phyloP scores from a whole-genome alignment of 2,797 vertebrate species.

The Petrocephalus sullivani region DNA sequence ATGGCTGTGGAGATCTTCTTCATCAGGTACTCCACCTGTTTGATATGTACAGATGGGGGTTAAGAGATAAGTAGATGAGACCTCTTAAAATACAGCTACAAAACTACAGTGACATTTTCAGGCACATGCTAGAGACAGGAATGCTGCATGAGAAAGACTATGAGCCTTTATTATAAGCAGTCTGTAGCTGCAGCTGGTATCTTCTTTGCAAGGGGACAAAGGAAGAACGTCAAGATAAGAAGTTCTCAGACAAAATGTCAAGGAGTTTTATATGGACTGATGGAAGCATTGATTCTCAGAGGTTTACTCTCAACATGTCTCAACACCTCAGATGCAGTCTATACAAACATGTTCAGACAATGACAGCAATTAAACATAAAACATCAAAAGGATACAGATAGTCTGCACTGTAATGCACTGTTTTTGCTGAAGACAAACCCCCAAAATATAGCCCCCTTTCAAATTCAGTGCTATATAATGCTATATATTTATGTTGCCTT shows the following conservation, averaged over 20 bases:
- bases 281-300: neutral
- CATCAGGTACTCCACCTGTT: conserved; percentile 67
- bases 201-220: neutral
- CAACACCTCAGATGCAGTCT: neutral
- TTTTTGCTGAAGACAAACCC: neutral
- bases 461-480: neutral
- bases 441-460: neutral
- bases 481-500: neutral
- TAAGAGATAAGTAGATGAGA: neutral
- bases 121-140: neutral
- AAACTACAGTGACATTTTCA: neutral
- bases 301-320: neutral
- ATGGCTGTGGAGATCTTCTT: conserved; percentile 68
- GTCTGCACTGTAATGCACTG: neutral
- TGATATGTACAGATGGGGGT: neutral
- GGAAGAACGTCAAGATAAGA: neutral
- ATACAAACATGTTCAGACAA: neutral
- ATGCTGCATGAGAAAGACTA: neutral
- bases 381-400: neutral
- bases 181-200: neutral
- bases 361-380: neutral
- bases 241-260: neutral
- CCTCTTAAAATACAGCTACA: neutral
- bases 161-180: neutral
- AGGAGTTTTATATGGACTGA: neutral